Evolutionary conservation across 2,888 invertebrate genomes (phyloP).

Genomic region (Clusia tigrina): DNA sequence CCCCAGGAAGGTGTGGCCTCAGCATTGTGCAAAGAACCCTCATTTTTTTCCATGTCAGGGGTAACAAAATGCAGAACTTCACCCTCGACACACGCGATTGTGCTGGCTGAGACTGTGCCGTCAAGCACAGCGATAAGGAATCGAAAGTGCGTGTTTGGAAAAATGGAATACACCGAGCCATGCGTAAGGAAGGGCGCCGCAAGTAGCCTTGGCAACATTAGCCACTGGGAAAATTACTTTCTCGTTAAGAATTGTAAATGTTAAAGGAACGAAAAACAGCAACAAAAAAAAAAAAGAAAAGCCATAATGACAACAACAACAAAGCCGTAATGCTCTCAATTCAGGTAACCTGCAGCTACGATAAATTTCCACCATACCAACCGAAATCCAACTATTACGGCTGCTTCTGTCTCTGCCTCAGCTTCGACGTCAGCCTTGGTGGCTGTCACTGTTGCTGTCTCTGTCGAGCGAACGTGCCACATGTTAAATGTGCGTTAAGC

Average conservation of each 20-base stretch:
- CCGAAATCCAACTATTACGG: no score
- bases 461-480: no score
- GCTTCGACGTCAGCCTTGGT: no score
- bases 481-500: no score
- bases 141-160: constrained; percentile 12
- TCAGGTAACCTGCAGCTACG: no score
- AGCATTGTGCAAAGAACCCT: constrained; percentile 36
- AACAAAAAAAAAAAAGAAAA: no score
- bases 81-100: constrained; percentile 24
- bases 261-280: no score
- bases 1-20: constrained; percentile 62
- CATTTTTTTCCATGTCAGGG: constrained; percentile 35
- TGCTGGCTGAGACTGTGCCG: neutral
- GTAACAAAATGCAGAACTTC: constrained; percentile 28
- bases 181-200: neutral
- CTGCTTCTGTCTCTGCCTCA: no score
- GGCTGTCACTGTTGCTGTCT: neutral
- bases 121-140: constrained; percentile 12
- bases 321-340: no score
- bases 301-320: no score
- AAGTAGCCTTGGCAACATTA: constrained; percentile 37
- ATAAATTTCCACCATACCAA: no score
- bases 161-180: constrained; percentile 26
- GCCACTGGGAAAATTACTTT: constrained; percentile 51
- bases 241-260: constrained; percentile 45